Percentiles rank a stretch among this genome's conserved stretches.
Conservation (phyloP, 2,113 vertebrate genomes). For the Ammodramus savannarum region DNA sequence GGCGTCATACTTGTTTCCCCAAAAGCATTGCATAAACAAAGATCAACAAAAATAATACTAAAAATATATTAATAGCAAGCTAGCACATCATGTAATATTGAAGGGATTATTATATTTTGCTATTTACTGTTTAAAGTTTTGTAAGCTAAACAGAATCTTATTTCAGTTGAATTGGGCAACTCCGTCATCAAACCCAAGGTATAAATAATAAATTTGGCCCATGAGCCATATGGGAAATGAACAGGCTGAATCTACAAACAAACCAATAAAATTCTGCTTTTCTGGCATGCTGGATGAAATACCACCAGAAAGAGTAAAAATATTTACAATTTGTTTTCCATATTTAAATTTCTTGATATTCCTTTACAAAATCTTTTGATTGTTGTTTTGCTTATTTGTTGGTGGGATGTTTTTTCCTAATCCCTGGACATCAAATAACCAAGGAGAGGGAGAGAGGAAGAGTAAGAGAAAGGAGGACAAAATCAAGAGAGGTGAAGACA, state of each 20-base stretch:
- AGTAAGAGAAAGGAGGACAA: not conserved
- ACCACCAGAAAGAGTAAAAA: not conserved
- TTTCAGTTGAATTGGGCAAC: not conserved
- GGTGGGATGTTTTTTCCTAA: not conserved
- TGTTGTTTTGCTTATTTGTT: not conserved
- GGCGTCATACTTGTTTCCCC: not conserved
- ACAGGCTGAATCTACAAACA: not conserved
- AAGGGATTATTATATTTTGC: not conserved
- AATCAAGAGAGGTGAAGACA: not conserved
- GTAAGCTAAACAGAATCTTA: not conserved
- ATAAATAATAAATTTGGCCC: not conserved
- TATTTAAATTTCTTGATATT: not conserved
- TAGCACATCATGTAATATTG: not conserved
- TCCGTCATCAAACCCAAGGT: not conserved
- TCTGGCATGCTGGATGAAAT: not conserved
- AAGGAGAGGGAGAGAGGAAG: not conserved
- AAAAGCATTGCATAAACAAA: not conserved
- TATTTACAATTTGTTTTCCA: not conserved
- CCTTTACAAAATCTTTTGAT: not conserved
- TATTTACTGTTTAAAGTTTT: not conserved
- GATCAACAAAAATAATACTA: not conserved
- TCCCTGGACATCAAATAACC: not conserved
- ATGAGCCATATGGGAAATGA: not conserved
- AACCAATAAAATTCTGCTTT: not conserved
- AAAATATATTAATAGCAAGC: not conserved